Percentiles rank a stretch among this genome's conserved stretches.
phyloP scores from a whole-genome alignment of 2,797 vertebrate genomes.

The Botia almorhae region DNA sequence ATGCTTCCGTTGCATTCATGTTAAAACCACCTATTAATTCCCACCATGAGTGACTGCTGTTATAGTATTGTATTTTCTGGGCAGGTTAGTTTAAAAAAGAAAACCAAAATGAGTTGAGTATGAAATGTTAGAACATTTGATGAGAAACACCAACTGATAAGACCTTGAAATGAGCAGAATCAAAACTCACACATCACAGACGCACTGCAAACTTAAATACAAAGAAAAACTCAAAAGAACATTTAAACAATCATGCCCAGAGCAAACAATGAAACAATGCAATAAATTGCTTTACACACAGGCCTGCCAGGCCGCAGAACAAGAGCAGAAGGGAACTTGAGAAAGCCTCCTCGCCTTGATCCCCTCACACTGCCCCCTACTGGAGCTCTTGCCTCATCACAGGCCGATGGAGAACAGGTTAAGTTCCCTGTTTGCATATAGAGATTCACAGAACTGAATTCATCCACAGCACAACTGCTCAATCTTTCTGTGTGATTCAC shows the following conservation, averaged over 20 bases:
- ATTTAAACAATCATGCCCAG: conserved; percentile 26
- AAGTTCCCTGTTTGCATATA: neutral
- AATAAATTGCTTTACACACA: neutral
- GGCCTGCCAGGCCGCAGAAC: conserved; percentile 5
- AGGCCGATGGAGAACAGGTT: neutral
- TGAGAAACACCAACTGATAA: neutral
- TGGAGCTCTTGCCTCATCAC: conserved; percentile 26
- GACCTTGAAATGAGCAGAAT: too few species aligned
- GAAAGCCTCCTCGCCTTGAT: neutral
- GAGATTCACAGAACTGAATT: neutral
- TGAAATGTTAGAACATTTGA: neutral
- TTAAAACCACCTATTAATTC: neutral
- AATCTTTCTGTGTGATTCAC: neutral
- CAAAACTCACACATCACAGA: neutral
- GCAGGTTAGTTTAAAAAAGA: too few species aligned
- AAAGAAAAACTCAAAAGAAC: conserved; percentile 2
- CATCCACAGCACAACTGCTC: neutral
- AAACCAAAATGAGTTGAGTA: too few species aligned
- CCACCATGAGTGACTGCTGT: neutral
- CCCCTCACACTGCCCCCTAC: conserved; percentile 7
- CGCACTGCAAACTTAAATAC: neutral
- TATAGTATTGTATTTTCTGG: neutral
- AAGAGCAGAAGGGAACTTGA: conserved; percentile 1
- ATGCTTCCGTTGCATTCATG: neutral
- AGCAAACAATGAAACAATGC: conserved; percentile 22